A percentile compares a stretch with the other conserved stretches of the same genome.
Evolutionary conservation across 2,888 invertebrate species (phyloP).

Genomic region (Cerastis leucographa): DNA sequence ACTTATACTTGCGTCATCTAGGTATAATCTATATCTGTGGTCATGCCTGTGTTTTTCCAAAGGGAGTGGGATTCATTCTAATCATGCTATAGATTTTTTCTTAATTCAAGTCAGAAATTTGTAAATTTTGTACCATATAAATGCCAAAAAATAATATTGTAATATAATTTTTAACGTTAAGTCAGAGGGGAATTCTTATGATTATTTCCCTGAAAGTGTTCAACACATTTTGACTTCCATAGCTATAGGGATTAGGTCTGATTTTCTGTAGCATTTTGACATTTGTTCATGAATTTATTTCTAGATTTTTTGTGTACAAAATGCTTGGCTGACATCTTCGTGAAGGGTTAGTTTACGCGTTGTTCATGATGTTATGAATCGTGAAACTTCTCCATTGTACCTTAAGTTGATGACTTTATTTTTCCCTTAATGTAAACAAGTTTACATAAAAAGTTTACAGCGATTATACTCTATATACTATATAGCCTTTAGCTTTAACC

Average conservation of each 20-base stretch:
- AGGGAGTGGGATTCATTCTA: background rate
- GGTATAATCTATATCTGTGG: background rate
- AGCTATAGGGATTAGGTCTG: background rate
- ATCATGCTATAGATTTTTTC: background rate
- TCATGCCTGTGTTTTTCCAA: background rate
- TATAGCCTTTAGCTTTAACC: background rate
- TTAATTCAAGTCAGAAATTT: constrained; percentile 36
- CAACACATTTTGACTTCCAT: constrained; percentile 29
- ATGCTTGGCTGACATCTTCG: too few relatives aligned
- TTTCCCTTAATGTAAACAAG: background rate
- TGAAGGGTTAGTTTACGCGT: too few relatives aligned
- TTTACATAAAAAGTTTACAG: background rate
- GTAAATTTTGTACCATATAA: constrained; percentile 71
- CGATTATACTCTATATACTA: background rate
- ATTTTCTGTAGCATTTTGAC: background rate
- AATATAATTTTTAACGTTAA: constrained; percentile 58
- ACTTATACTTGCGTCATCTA: too few relatives aligned
- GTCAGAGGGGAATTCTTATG: constrained; percentile 66
- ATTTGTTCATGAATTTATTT: background rate
- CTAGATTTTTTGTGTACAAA: background rate
- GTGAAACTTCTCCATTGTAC: background rate
- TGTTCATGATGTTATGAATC: too few relatives aligned
- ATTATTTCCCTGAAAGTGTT: background rate
- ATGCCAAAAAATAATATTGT: constrained; percentile 70
- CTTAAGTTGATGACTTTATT: background rate